Evolutionary conservation across 2,797 vertebrate species (phyloP).

Genomic region (Zalophus californianus): DNA sequence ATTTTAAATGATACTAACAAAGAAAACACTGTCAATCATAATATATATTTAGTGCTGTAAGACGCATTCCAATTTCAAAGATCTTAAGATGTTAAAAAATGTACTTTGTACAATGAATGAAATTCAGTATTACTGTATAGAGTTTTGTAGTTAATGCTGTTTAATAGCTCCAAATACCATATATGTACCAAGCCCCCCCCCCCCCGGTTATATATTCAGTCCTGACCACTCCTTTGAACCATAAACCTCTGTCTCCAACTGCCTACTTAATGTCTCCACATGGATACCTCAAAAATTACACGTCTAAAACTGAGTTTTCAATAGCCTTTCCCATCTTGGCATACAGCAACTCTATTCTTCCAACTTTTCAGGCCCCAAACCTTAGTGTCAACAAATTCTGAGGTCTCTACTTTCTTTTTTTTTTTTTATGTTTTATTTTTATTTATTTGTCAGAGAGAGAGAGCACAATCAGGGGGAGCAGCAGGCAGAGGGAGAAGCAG

Average conservation of each 20-base stretch:
- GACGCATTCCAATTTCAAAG: conserved; percentile 23
- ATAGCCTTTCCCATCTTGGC: not conserved
- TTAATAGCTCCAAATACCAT: not conserved
- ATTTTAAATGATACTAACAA: conserved; percentile 46
- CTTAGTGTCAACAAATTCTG: conserved; percentile 17
- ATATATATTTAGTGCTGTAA: not conserved
- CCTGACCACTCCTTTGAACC: not conserved
- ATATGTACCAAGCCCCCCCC: not conserved
- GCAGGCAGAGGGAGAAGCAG: not conserved
- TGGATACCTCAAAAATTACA: conserved; percentile 39
- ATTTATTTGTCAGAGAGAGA: not conserved
- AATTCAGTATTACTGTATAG: not conserved
- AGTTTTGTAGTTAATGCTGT: conserved; percentile 18
- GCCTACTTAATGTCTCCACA: not conserved
- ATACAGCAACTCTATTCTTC: conserved; percentile 24
- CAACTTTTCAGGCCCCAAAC: conserved; percentile 3
- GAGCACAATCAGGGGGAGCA: not conserved
- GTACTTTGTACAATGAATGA: conserved; percentile 27
- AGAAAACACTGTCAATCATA: conserved; percentile 26
- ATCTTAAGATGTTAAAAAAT: not conserved
- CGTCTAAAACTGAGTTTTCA: not conserved
- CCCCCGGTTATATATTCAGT: conserved; percentile 18
- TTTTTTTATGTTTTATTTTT: not conserved
- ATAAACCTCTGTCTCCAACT: not conserved
- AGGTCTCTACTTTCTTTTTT: not conserved